Base-by-base conservation (phyloP, 2,113 vertebrate species). In the Lophochroa leadbeateri region DNA sequence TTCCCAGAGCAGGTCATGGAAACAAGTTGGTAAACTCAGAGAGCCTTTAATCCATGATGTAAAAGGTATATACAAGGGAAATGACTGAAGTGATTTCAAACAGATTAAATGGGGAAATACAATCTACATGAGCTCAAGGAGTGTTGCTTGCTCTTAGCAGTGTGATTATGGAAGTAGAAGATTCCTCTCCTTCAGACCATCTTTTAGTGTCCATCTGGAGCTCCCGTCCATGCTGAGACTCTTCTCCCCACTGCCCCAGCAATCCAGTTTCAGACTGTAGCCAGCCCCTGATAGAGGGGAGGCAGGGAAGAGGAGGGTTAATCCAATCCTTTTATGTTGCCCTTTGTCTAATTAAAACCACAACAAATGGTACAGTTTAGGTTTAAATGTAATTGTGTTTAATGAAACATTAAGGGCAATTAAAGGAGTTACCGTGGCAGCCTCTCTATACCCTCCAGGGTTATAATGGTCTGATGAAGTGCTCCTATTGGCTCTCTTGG, bases 381-480 rank as follows among this genome's bases (percentile, higher is more conserved):
- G 96, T 96, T 97, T 95, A 97, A 96, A 97, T 97, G 97, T 98
- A 97, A 98, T 98, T 97, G 97, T 97, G 96, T 97, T 97, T 97
- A 98, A 97, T 98, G 97, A 97, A 97, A 98, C 97, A 97, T 98
- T 97, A 97, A 97, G 97, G 96, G 95, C 97, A 97, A 98, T 97
- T 97, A 97, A 97, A 97, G 95, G 91, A 96, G 95, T 86, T 96
- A 96, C 96, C 50, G 95, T 95, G 93, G 94, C 96, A 96, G 96
- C 96, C 90, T 97, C 88, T 96, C 91, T 93, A 47, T 94, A 96
- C 96, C 96, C 97, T 97, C 97, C 92, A 96, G 91, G 95, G 94
- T 94, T 97, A 91, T 97, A 96, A 96, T 65, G 86, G 94, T 64
- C 96, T 97, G 97, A 98, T 95, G 92, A 97, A 97, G 95, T 96